A percentile compares a stretch with the other conserved stretches of the same genome.
These are phyloP conservation scores for Desmodus rotundus DNA, from an alignment of 2,113 vertebrate species.

Conservation along the genomic window DNA sequence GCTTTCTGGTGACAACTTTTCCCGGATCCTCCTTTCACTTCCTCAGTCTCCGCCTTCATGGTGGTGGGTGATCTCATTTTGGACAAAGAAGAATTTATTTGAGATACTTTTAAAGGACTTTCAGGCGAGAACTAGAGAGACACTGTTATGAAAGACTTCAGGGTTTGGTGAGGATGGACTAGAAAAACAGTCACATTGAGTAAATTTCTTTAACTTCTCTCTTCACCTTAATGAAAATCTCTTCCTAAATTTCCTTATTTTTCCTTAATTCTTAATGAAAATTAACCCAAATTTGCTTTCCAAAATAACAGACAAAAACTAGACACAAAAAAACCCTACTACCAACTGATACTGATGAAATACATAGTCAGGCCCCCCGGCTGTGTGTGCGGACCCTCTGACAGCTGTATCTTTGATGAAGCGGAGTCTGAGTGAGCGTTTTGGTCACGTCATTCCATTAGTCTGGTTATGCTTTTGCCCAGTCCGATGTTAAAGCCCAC, in stretches of 20 bases:
- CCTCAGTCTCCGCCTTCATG: neutral
- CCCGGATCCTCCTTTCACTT: neutral
- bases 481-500: neutral
- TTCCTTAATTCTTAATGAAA: neutral
- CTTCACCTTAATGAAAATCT: neutral
- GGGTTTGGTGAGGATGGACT: neutral
- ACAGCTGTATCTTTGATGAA: neutral
- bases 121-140: neutral
- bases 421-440: neutral
- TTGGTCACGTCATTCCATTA: neutral
- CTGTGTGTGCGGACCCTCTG: neutral
- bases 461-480: neutral
- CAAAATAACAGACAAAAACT: neutral
- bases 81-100: constrained; percentile 5
- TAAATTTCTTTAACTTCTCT: neutral
- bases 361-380: neutral
- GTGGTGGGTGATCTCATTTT: neutral
- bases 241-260: neutral
- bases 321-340: neutral
- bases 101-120: neutral
- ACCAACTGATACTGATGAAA: neutral
- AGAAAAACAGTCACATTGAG: neutral
- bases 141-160: neutral
- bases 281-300: neutral
- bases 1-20: neutral